Base-by-base conservation (phyloP, 2,888 invertebrate species). In the Parnassius mnemosyne region DNA sequence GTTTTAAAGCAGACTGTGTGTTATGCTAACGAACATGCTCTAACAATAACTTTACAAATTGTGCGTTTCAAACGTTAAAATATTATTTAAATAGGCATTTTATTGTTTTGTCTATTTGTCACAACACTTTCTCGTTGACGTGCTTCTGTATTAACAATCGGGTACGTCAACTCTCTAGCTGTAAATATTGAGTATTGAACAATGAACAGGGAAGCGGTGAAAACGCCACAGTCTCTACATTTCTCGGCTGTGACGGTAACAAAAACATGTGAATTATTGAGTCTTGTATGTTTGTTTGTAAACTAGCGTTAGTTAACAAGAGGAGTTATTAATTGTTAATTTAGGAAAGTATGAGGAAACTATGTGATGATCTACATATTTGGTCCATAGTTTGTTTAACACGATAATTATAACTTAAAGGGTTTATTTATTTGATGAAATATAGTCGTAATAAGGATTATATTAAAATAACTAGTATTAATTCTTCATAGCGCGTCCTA, bases 121-220 rank as follows among this genome's bases (percentile, higher is more conserved):
- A 16, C 41, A 20, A 51, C 7, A 53, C 52, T 59, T 46, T 25
- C 52, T 55, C 49, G 47, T 46, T 49, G 55, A 42, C 25, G 9
- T 7, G 53, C 53, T 49, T 2, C 9, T 49, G n/a, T 2, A 9
- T 11, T 46, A 13, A 13, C 9, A 5, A 13, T 11, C 9, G 11
- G 13, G 13, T 13, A 42, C 53, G 57, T n/a, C 50, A 47, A 47
- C 65, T 65, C 65, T 67, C 65, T 65, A 65, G 58, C 50, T 50
- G 65, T 67, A 67, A 67, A 67, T 65, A 65, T 67, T 65, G 65
- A 61, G 56, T 55, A 58, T 57, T 62, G 56, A 63, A 63, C 63
- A 63, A 63, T 63, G 58, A 58, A 63, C 58, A 34, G 50, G 63
- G 63, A 63, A 63, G 46, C 54, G 63, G 63, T 59, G 63, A 63